phyloP scores from a whole-genome alignment of 1,140 invertebrate species.

The Platyscapa corneri region DNA sequence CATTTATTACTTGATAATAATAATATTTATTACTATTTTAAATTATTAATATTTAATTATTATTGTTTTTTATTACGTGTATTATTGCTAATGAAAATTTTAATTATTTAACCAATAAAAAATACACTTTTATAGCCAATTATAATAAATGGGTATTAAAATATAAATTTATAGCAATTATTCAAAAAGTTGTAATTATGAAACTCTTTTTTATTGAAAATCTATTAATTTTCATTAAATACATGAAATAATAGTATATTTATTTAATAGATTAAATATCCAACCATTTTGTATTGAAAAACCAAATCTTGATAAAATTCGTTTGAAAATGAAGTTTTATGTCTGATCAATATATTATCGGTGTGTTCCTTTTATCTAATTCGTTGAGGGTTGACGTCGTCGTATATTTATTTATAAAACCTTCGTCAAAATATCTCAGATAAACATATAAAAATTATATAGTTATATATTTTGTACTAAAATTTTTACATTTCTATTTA shows the following conservation, averaged over 20 bases:
- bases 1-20: no score
- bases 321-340: constrained; percentile 26
- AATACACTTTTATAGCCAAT: no score
- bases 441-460: not conserved
- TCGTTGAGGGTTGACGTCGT: not conserved
- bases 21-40: no score
- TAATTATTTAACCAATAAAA: no score
- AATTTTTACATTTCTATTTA: not conserved
- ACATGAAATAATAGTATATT: not conserved
- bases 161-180: not conserved
- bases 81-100: no score
- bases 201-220: not conserved
- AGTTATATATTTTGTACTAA: not conserved
- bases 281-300: not conserved
- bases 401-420: constrained; percentile 26
- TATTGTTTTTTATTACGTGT: no score
- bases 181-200: not conserved
- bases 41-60: no score
- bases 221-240: not conserved
- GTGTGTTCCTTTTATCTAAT: constrained; percentile 11
- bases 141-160: no score
- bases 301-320: not conserved
- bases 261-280: not conserved
- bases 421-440: constrained; percentile 15
- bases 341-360: constrained; percentile 21